These are phyloP conservation scores for Aspidapion aeneum DNA, from an alignment of 2,888 invertebrate species.

Conservation along the genomic window DNA sequence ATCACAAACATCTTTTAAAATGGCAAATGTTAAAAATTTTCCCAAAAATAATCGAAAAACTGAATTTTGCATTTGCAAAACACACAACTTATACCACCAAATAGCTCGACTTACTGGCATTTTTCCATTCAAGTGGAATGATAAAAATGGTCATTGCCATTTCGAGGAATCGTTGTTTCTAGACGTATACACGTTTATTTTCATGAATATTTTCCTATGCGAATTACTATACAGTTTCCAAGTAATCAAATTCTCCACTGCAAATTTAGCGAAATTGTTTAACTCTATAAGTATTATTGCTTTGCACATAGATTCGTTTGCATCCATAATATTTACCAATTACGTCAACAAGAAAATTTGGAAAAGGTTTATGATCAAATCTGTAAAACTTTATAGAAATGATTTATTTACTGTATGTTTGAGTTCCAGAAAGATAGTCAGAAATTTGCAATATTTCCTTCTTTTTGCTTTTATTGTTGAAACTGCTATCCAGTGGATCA, in stretches of 20 bases:
- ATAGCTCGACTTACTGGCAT: constrained; percentile 38
- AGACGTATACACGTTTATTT: constrained; percentile 34
- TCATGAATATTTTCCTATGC: constrained; percentile 27
- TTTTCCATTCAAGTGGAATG: constrained; percentile 38
- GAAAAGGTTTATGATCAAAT: constrained; percentile 36
- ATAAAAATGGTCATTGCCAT: constrained; percentile 36
- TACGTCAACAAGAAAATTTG: constrained; percentile 36
- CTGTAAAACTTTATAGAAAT: constrained; percentile 33
- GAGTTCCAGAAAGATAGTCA: constrained; percentile 31
- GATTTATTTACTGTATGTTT: constrained; percentile 37
- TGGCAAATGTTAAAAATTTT: neutral
- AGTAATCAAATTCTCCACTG: constrained; percentile 4
- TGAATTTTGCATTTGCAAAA: constrained; percentile 37
- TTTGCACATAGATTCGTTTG: constrained; percentile 37
- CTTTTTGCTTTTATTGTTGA: neutral
- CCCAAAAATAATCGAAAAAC: neutral
- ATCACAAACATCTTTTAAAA: no score
- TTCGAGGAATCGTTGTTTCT: constrained; percentile 38
- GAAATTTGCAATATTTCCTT: constrained; percentile 29
- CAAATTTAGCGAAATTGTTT: constrained; percentile 35
- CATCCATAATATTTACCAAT: constrained; percentile 34
- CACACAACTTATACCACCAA: constrained; percentile 31
- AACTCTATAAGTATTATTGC: constrained; percentile 35
- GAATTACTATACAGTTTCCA: neutral
- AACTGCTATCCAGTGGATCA: neutral